Conservation (phyloP, 2,888 invertebrate species). For the Eueremaeus valkanovi region DNA sequence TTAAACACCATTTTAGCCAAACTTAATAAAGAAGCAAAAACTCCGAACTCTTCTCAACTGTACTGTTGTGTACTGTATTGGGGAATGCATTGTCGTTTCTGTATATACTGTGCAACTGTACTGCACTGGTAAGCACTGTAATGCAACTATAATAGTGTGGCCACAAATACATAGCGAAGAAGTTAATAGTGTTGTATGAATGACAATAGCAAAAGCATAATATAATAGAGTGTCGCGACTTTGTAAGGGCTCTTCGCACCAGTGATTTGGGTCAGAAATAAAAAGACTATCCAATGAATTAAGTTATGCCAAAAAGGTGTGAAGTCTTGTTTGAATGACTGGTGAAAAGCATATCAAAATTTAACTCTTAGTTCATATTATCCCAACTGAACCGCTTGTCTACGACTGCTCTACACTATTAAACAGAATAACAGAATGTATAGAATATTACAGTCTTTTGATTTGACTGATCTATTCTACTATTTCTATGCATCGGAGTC, state of each 20-base stretch:
- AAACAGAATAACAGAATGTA: not conserved
- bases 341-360: constrained; percentile 28
- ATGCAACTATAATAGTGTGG: no score
- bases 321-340: constrained; percentile 2
- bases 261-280: constrained; percentile 34
- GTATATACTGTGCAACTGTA: no score
- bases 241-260: constrained; percentile 23
- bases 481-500: not conserved
- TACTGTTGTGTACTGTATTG: not conserved
- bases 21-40: constrained; percentile 25
- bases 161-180: constrained; percentile 31
- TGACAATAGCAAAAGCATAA: constrained; percentile 33
- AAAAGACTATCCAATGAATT: constrained; percentile 27
- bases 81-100: constrained; percentile 14
- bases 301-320: constrained; percentile 34
- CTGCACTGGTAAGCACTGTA: no score
- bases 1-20: constrained; percentile 29
- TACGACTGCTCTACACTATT: not conserved
- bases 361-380: constrained; percentile 5
- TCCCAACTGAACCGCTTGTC: not conserved
- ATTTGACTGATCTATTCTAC: no score
- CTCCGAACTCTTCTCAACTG: not conserved
- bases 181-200: constrained; percentile 25
- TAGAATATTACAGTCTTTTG: not conserved
- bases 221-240: constrained; percentile 33